phyloP scores from a whole-genome alignment of 1,140 invertebrate genomes.

The Araneus ventricosus region DNA sequence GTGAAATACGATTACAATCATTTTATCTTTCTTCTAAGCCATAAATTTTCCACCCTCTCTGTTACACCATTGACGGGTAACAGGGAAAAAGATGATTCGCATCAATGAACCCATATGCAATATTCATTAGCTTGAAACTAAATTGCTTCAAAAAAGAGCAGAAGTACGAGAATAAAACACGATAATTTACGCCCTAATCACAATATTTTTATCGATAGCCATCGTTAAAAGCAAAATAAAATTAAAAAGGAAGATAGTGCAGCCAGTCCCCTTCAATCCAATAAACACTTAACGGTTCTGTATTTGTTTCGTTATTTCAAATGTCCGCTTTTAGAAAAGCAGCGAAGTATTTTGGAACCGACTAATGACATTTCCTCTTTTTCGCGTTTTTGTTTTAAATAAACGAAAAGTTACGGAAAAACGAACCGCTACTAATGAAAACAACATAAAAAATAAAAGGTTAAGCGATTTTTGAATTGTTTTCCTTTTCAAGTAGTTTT shows the following conservation, averaged over 20 bases:
- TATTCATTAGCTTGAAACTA: constrained; percentile 19
- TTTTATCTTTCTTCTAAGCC: neutral
- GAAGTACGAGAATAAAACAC: constrained; percentile 12
- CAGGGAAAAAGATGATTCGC: constrained; percentile 8
- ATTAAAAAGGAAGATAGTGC: neutral
- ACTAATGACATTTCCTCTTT: constrained; percentile 68
- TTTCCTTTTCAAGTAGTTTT: constrained; percentile 43
- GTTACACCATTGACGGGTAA: neutral
- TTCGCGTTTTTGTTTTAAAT: constrained; percentile 67
- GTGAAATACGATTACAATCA: neutral
- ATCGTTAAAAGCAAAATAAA: constrained; percentile 48
- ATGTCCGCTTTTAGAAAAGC: constrained; percentile 10
- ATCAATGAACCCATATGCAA: constrained; percentile 22
- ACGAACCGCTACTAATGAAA: constrained; percentile 58
- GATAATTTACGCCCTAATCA: constrained; percentile 60
- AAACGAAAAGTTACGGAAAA: constrained; percentile 58
- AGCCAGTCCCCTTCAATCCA: constrained; percentile 44
- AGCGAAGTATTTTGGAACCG: constrained; percentile 48
- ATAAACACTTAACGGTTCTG: constrained; percentile 64
- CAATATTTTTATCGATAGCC: constrained; percentile 47
- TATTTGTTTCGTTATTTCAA: constrained; percentile 53
- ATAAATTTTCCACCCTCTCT: neutral
- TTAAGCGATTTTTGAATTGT: constrained; percentile 67
- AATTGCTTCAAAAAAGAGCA: constrained; percentile 38
- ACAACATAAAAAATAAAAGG: constrained; percentile 47